Evolutionary conservation across 1,140 invertebrate genomes (phyloP).

Genomic region (Anoplophora glabripennis): DNA sequence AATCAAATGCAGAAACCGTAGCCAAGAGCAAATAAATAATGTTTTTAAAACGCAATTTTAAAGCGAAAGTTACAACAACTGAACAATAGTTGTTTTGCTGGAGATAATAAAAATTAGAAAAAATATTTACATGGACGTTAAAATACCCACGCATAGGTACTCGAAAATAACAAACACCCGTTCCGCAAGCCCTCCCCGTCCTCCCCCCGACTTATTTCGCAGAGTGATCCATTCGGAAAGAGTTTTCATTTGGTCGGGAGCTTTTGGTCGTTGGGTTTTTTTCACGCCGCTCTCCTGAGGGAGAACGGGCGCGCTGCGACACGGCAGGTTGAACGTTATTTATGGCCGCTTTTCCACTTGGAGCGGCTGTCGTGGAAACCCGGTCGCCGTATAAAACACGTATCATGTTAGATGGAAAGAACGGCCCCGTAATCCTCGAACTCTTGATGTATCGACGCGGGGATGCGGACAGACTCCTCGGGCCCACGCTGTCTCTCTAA

Average conservation of each 20-base stretch:
- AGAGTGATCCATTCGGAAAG: constrained; percentile 9
- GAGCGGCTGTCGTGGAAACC: constrained; percentile 28
- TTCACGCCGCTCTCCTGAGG: constrained; percentile 31
- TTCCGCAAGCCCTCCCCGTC: too few relatives aligned
- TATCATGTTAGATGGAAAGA: constrained; percentile 42
- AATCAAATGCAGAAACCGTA: too few relatives aligned
- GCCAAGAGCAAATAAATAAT: too few relatives aligned
- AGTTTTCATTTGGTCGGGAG: constrained; percentile 30
- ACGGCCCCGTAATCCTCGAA: constrained; percentile 37
- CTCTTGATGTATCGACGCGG: constrained; percentile 42
- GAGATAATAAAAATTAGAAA: too few relatives aligned
- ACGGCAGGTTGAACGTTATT: constrained; percentile 47
- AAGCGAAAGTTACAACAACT: too few relatives aligned
- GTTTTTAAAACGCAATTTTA: too few relatives aligned
- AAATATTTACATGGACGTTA: too few relatives aligned
- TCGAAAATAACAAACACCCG: too few relatives aligned
- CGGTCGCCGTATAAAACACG: constrained; percentile 43
- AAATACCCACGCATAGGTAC: too few relatives aligned
- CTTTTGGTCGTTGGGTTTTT: constrained; percentile 28
- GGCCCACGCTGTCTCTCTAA: too few relatives aligned
- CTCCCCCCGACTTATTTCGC: too few relatives aligned
- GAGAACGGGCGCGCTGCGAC: constrained; percentile 30
- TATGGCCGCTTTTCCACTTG: constrained; percentile 44
- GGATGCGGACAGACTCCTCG: not conserved
- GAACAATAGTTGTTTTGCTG: too few relatives aligned